Evolutionary conservation across 2,113 vertebrate genomes (phyloP).

Genomic region (Felis chaus): DNA sequence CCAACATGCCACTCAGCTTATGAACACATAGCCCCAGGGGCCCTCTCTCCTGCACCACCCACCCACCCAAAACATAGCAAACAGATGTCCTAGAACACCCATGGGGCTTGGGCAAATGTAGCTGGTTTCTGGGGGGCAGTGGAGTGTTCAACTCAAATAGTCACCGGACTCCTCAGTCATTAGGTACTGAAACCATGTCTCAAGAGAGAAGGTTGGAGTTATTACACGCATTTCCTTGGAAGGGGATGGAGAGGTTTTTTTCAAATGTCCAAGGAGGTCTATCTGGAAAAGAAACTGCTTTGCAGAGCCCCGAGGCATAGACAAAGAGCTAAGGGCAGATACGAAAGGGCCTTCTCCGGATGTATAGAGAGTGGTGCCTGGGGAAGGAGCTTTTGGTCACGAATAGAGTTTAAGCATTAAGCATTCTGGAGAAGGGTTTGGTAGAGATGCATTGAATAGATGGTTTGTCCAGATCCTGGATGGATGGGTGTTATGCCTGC

Average conservation of each 20-base stretch:
- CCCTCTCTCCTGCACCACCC: not conserved
- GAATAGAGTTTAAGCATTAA: not conserved
- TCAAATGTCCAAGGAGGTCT: not conserved
- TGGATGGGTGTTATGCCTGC: fast-evolving
- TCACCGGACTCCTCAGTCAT: not conserved
- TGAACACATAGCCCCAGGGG: not conserved
- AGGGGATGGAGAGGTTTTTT: not conserved
- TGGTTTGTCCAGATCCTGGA: not conserved
- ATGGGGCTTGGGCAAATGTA: not conserved
- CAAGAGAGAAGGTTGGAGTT: not conserved
- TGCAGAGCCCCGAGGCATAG: not conserved
- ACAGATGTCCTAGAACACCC: fast-evolving
- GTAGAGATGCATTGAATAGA: not conserved
- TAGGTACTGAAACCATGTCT: not conserved
- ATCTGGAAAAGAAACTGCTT: not conserved
- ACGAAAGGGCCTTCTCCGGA: not conserved
- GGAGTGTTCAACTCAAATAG: no score
- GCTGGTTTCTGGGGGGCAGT: not conserved
- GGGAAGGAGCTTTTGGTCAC: not conserved
- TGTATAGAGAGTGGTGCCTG: not conserved
- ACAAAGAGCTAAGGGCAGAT: not conserved
- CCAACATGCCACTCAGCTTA: not conserved
- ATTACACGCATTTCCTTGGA: not conserved
- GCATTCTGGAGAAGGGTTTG: not conserved
- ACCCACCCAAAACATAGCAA: no score